Percentiles rank a stretch among this genome's conserved stretches.
Evolutionary conservation across 2,888 invertebrate genomes (phyloP).

Genomic region (Himalopsyche kuldschensis): DNA sequence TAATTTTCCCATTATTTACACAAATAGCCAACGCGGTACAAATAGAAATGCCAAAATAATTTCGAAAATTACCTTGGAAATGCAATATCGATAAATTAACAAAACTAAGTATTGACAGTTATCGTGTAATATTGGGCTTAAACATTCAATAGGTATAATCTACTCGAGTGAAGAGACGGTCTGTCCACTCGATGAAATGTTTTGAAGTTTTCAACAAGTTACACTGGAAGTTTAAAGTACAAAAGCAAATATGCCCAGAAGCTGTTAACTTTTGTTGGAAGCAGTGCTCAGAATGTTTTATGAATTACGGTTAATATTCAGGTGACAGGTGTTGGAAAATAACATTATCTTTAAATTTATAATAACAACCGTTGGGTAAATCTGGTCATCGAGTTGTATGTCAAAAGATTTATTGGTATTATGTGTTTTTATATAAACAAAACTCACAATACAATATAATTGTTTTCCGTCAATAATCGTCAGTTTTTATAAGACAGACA

Average conservation of each 20-base stretch:
- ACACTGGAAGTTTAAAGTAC: conserved; percentile 14
- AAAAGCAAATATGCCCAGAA: conserved; percentile 4
- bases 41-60: neutral
- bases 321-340: neutral
- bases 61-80: neutral
- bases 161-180: neutral
- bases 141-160: neutral
- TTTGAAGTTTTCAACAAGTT: conserved; percentile 12
- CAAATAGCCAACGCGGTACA: neutral
- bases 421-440: too few relatives aligned
- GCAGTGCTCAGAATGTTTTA: neutral
- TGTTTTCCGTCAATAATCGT: too few relatives aligned
- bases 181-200: conserved; percentile 8
- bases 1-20: neutral
- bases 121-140: neutral
- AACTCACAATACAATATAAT: too few relatives aligned
- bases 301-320: neutral
- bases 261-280: neutral
- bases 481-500: too few relatives aligned
- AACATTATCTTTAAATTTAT: neutral
- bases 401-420: too few relatives aligned
- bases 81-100: neutral
- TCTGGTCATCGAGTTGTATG: too few relatives aligned
- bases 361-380: neutral
- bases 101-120: neutral